phyloP scores from a whole-genome alignment of 1,140 invertebrate species.

The Drosophila cardini region DNA sequence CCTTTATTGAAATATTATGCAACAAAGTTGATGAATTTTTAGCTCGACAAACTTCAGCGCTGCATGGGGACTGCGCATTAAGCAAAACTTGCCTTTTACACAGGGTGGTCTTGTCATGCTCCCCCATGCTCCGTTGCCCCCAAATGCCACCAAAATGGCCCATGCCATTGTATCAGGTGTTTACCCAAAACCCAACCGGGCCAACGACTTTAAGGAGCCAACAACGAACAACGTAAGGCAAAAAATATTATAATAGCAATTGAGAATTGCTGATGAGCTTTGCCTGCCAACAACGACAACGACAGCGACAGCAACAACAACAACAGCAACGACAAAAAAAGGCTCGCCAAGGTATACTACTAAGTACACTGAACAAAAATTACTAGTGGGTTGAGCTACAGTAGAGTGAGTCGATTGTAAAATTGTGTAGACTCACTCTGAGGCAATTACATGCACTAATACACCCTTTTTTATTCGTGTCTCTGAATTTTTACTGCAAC shows the following conservation, averaged over 20 bases:
- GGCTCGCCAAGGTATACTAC: slow-evolving; percentile 29
- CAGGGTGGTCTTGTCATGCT: slow-evolving; percentile 7
- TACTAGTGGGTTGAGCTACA: too few relatives aligned
- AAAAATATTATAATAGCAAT: slow-evolving; percentile 84
- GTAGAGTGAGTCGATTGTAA: too few relatives aligned
- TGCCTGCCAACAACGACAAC: slow-evolving; percentile 23
- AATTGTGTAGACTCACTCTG: too few relatives aligned
- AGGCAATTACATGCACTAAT: too few relatives aligned
- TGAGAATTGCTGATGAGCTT: slow-evolving; percentile 84
- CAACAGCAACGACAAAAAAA: slow-evolving; percentile 17
- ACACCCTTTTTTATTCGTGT: too few relatives aligned
- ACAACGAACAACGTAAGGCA: slow-evolving; percentile 43
- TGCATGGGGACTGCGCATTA: slow-evolving; percentile 75
- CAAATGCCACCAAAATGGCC: too few relatives aligned
- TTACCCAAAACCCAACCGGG: slow-evolving; percentile 53
- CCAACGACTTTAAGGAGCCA: slow-evolving; percentile 17
- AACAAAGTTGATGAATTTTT: slow-evolving; percentile 84
- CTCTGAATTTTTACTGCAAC: too few relatives aligned
- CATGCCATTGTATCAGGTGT: slow-evolving; percentile 78
- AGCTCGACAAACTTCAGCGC: slow-evolving; percentile 60
- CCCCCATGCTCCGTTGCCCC: slow-evolving; percentile 14
- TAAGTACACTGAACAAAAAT: too few relatives aligned
- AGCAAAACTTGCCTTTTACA: slow-evolving; percentile 59
- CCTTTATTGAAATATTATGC: slow-evolving; percentile 84
- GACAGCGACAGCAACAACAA: slow-evolving; percentile 20